Evolutionary conservation across 2,797 vertebrate genomes (phyloP), one percentile per base, ranked within the genome.

Genomic region (Leuciscus waleckii): DNA sequence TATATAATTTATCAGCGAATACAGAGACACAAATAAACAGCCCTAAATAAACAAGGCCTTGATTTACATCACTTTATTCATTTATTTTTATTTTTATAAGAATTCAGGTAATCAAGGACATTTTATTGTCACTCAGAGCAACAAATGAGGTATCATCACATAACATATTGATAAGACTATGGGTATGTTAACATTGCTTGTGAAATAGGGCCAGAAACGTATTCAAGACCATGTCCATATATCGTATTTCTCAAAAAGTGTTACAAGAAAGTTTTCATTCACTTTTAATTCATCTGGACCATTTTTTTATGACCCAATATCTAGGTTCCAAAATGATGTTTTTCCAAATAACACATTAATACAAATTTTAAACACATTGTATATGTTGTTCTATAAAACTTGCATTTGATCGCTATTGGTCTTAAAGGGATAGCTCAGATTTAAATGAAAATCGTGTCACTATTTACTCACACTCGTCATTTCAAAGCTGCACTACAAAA

Each of bases 21-120:
- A 21, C 29, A 4, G 8, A 19, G 32, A 77, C 17, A 67, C 46
- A 84, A 67, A 82, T 81, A 81, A 80, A 49, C 56, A 58, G 21
- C 7, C 32, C 65, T 37, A 37, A 81, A 69, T 39, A 69, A 81
- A 26, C 79, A 76, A 54, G 11, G 5, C 21, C 3, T 41, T 21
- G 14, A 65, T 68, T 21, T 68, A 4, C 10, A 79, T 79, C 10
- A 32, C 58, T 65, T 65, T 23, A 14, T 65, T 79, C 8, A 35
- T 1, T 1, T 29, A 1, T 29, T 54, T 69, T 80, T 26, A 11
- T 69, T 23, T 7, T 73, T 56, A 32, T n/a, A 56, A 13, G 46
- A 49, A 10, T 10, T 26, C 16, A 5, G 43, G 70, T 75, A 16
- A 39, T 77, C 14, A n/a, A 14, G 21, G 21, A 26, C 14, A 41